Evolutionary conservation across 2,797 vertebrate species (phyloP).

Genomic region (Myotis pilosus): DNA sequence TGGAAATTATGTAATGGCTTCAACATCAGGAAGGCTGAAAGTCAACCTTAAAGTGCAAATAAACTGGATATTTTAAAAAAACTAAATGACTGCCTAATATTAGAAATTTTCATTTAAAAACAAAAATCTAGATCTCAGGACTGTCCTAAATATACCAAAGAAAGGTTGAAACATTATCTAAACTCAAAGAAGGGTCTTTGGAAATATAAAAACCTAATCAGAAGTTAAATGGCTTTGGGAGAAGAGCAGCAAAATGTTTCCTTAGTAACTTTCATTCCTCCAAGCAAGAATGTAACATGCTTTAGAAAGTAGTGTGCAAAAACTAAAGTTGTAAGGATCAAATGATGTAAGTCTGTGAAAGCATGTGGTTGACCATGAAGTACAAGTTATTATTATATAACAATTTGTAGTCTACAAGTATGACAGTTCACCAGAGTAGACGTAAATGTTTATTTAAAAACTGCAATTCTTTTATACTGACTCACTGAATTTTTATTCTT

Average conservation of each 20-base stretch:
- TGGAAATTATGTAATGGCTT: conserved; percentile 16
- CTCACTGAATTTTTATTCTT: conserved; percentile 72
- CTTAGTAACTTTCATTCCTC: conserved; percentile 34
- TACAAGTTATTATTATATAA: conserved; percentile 72
- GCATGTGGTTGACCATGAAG: conserved; percentile 49
- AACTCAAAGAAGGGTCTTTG: conserved; percentile 10
- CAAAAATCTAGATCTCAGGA: conserved; percentile 12
- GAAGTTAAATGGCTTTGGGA: not conserved
- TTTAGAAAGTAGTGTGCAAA: conserved; percentile 3
- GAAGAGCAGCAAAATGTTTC: not conserved
- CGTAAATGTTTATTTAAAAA: conserved; percentile 76
- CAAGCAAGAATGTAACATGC: not conserved
- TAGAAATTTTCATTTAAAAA: conserved; percentile 13
- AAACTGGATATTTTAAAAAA: conserved; percentile 1
- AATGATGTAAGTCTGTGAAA: conserved; percentile 54
- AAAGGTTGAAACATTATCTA: not conserved
- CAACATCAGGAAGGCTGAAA: conserved; percentile 12
- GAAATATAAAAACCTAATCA: conserved; percentile 9
- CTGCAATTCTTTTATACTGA: conserved; percentile 75
- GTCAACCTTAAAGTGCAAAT: conserved; percentile 48
- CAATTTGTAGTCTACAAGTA: conserved; percentile 58
- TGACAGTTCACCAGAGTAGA: conserved; percentile 52
- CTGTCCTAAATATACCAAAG: not conserved
- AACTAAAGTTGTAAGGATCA: conserved; percentile 18
- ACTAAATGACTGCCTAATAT: not conserved